phyloP scores from a whole-genome alignment of 1,140 invertebrate species.

The Gonatopus flavifemur region DNA sequence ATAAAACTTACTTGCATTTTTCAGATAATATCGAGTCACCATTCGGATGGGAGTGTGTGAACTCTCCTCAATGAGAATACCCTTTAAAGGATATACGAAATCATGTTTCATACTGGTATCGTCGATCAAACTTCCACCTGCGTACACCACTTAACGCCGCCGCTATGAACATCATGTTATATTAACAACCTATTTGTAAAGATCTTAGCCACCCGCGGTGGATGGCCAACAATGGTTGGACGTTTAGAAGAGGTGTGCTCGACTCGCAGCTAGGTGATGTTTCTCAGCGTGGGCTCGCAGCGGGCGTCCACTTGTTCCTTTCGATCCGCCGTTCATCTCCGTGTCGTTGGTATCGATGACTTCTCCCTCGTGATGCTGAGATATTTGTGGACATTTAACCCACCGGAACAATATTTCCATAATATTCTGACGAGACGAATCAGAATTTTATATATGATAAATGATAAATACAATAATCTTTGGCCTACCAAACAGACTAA shows the following conservation, averaged over 20 bases:
- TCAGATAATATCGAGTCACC: too few species aligned
- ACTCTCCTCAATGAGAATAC: too few species aligned
- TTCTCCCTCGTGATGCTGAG: neutral
- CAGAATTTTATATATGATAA: too few species aligned
- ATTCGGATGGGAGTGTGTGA: too few species aligned
- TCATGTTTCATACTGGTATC: conserved; percentile 12
- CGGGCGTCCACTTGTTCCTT: conserved; percentile 23
- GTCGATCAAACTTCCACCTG: conserved; percentile 11
- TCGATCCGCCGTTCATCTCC: conserved; percentile 16
- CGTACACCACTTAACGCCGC: conserved; percentile 34
- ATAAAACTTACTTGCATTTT: too few species aligned
- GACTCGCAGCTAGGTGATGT: conserved; percentile 25
- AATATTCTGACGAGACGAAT: too few species aligned
- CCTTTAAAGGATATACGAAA: too few species aligned
- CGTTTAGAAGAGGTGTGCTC: conserved; percentile 26
- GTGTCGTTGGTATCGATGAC: neutral
- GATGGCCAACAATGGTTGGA: conserved; percentile 35
- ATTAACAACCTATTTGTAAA: conserved; percentile 47
- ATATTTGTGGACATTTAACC: too few species aligned
- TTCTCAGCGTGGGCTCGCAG: conserved; percentile 42
- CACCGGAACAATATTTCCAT: too few species aligned
- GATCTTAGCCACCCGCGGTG: conserved; percentile 41
- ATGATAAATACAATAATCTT: too few species aligned
- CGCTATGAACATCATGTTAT: conserved; percentile 25
- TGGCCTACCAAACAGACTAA: too few species aligned